A percentile compares a stretch with the other conserved stretches of the same genome.
Conservation (phyloP, 2,888 invertebrate genomes). For the Yponomeuta cagnagella region DNA sequence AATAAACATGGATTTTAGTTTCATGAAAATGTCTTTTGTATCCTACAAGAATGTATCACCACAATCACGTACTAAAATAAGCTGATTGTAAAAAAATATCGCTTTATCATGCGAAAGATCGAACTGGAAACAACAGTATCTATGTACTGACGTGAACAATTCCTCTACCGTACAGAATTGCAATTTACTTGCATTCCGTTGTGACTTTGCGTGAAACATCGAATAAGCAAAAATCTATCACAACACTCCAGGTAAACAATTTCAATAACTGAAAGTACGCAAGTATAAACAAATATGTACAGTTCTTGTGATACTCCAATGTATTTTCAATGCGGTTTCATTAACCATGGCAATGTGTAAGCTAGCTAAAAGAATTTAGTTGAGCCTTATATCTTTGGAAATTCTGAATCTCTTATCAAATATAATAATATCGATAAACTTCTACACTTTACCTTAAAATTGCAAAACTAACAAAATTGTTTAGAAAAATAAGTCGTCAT, state of each 20-base stretch:
- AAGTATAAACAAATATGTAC: constrained; percentile 16
- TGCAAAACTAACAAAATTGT: constrained; percentile 71
- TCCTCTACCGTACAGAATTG: background rate
- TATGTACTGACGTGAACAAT: background rate
- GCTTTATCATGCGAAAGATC: background rate
- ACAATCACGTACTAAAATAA: background rate
- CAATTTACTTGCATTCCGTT: background rate
- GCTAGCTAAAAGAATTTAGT: constrained; percentile 61
- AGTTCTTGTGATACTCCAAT: constrained; percentile 13
- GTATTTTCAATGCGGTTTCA: constrained; percentile 13
- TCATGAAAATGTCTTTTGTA: background rate
- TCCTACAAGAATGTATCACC: background rate
- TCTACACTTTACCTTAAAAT: constrained; percentile 63
- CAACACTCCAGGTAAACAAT: constrained; percentile 16
- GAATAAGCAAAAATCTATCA: constrained; percentile 13
- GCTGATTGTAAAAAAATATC: background rate
- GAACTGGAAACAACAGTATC: background rate
- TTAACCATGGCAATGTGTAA: constrained; percentile 40
- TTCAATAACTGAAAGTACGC: background rate
- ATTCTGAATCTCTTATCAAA: constrained; percentile 59
- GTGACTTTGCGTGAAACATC: background rate
- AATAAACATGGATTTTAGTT: background rate
- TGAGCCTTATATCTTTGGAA: constrained; percentile 73
- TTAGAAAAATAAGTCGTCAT: constrained; percentile 75
- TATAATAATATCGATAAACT: constrained; percentile 65